Evolutionary conservation across 2,113 vertebrate genomes (phyloP).

Genomic region (Apaloderma vittatum): DNA sequence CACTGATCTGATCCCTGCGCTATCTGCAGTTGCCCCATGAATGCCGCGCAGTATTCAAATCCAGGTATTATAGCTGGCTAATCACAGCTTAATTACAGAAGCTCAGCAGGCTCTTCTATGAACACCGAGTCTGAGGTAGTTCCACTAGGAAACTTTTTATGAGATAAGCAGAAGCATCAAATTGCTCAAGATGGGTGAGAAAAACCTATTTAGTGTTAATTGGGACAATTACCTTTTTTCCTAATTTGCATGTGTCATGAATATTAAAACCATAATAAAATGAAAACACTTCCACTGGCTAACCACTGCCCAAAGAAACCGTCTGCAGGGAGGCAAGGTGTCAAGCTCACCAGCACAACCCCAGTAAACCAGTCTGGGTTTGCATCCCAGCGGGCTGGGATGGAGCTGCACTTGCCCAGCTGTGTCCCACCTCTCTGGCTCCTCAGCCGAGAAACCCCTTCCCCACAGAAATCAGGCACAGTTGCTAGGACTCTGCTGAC

Average conservation of each 20-base stretch:
- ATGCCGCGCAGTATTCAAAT: slow-evolving; percentile 43
- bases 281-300: not conserved
- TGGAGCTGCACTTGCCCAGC: not conserved
- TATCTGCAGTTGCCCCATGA: not conserved
- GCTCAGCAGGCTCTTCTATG: slow-evolving; percentile 73
- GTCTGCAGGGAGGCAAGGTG: not conserved
- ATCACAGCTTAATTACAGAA: slow-evolving; percentile 83
- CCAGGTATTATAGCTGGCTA: slow-evolving; percentile 74
- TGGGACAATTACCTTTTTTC: slow-evolving; percentile 46
- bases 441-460: not conserved
- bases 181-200: slow-evolving; percentile 77
- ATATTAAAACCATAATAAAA: slow-evolving; percentile 40
- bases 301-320: not conserved
- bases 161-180: slow-evolving; percentile 78
- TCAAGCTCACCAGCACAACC: not conserved
- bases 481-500: not conserved
- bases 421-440: rapidly evolving
- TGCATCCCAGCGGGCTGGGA: rapidly evolving
- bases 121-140: slow-evolving; percentile 59
- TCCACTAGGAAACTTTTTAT: slow-evolving; percentile 80
- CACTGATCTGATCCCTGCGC: not conserved
- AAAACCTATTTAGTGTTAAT: slow-evolving; percentile 71
- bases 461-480: not conserved
- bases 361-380: rapidly evolving
- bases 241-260: slow-evolving; percentile 46